phyloP scores from a whole-genome alignment of 2,888 invertebrate genomes.

The Ophion ventricosus region DNA sequence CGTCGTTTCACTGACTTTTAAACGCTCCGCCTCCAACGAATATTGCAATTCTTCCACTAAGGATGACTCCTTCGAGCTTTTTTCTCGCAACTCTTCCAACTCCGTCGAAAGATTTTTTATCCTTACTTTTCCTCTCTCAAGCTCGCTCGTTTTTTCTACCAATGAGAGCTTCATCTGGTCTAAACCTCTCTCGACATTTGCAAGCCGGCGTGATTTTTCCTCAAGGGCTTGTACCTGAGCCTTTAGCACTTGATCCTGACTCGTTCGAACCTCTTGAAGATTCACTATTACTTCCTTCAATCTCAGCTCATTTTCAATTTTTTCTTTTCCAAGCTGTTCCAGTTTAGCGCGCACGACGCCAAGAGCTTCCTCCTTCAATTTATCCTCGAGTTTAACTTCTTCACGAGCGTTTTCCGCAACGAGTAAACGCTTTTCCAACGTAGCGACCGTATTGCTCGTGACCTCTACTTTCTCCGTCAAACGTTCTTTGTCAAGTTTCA shows the following conservation, averaged over 20 bases:
- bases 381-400: constrained; percentile 65
- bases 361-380: constrained; percentile 70
- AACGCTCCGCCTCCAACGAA: constrained; percentile 15
- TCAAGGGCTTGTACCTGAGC: constrained; percentile 72
- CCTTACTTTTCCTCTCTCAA: constrained; percentile 32
- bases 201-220: constrained; percentile 69
- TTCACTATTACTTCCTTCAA: constrained; percentile 75
- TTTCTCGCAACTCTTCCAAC: not conserved
- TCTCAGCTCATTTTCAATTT: constrained; percentile 71
- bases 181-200: constrained; percentile 65
- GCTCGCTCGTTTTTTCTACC: not conserved
- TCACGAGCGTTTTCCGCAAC: constrained; percentile 62
- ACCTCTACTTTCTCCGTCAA: constrained; percentile 36
- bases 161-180: constrained; percentile 21
- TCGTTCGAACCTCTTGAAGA: constrained; percentile 73
- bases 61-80: not conserved
- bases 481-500: constrained; percentile 33
- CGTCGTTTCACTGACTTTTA: not conserved
- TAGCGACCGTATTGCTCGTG: constrained; percentile 40
- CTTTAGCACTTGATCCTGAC: constrained; percentile 72
- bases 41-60: constrained; percentile 24
- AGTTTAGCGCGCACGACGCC: constrained; percentile 66
- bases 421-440: constrained; percentile 57
- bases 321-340: constrained; percentile 67
- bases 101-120: not conserved